Conservation (phyloP, 2,113 vertebrate species). For the Melanotaenia duboulayi region DNA sequence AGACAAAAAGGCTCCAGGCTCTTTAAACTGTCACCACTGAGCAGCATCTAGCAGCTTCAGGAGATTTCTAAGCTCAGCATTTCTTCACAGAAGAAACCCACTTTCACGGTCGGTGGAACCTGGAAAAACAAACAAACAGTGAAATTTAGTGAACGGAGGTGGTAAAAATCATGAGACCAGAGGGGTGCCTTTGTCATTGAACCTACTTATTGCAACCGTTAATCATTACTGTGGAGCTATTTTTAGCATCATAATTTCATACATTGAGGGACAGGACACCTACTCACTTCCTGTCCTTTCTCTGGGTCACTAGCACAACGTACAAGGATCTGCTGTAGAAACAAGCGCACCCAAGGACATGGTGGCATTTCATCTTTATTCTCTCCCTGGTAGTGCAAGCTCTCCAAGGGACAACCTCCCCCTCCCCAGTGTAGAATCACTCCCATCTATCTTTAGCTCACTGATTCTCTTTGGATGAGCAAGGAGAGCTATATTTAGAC, state of each 20-base stretch:
- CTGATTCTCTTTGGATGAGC: constrained; percentile 17
- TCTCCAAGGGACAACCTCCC: constrained; percentile 50
- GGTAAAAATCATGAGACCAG: neutral
- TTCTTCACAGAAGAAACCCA: constrained; percentile 98
- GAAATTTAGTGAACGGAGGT: neutral
- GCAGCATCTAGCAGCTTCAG: constrained; percentile 58
- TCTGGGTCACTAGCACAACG: constrained; percentile 58
- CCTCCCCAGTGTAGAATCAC: constrained; percentile 27
- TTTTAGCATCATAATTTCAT: constrained; percentile 50
- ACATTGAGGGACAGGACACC: neutral
- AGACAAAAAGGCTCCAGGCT: constrained; percentile 68
- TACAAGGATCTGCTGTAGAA: constrained; percentile 20
- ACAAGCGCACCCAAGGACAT: constrained; percentile 58
- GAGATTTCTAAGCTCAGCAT: constrained; percentile 68
- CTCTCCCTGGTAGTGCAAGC: neutral
- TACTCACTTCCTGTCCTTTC: constrained; percentile 8
- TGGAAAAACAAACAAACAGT: constrained; percentile 61
- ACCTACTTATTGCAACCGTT: constrained; percentile 43
- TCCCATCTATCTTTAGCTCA: constrained; percentile 75
- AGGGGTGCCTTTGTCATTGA: constrained; percentile 52
- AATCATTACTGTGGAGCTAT: constrained; percentile 57
- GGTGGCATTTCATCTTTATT: constrained; percentile 48
- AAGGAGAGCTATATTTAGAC: constrained; percentile 74
- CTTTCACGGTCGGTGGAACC: constrained; percentile 98
- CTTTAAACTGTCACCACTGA: constrained; percentile 71